Conservation (phyloP, 2,888 invertebrate genomes). For the Brenthis daphne region DNA sequence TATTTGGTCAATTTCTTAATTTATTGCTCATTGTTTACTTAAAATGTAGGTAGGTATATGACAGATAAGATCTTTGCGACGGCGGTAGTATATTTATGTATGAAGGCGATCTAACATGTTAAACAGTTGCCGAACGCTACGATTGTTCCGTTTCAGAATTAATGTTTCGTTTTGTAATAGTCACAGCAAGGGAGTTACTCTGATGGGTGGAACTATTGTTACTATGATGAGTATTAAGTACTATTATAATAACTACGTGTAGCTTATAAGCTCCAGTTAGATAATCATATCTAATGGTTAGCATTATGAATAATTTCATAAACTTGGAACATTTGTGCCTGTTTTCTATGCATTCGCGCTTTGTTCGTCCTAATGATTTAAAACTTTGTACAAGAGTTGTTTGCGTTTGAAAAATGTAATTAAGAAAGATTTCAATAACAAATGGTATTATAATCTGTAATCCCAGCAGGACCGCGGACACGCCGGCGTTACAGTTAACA, state of each 20-base stretch:
- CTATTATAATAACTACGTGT: slow-evolving; percentile 14
- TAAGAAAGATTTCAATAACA: too few species aligned
- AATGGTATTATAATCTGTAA: too few species aligned
- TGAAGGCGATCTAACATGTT: slow-evolving; percentile 21
- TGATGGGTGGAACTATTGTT: slow-evolving; percentile 46
- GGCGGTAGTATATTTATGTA: not conserved
- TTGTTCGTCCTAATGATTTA: too few species aligned
- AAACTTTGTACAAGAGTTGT: too few species aligned
- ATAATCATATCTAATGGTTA: not conserved
- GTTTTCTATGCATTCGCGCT: too few species aligned
- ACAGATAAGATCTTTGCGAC: slow-evolving; percentile 10
- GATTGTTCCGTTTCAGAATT: slow-evolving; percentile 66
- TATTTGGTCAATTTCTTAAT: not conserved
- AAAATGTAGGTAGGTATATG: slow-evolving; percentile 3
- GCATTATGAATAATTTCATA: too few species aligned
- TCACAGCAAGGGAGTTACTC: slow-evolving; percentile 36
- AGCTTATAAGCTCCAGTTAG: not conserved
- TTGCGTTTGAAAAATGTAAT: too few species aligned
- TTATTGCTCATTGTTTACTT: not conserved
- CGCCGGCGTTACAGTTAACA: too few species aligned
- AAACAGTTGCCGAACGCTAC: slow-evolving; percentile 44
- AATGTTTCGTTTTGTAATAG: slow-evolving; percentile 60
- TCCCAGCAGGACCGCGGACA: too few species aligned
- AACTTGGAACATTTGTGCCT: too few species aligned
- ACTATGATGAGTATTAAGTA: slow-evolving; percentile 30